Evolutionary conservation across 2,888 invertebrate species (phyloP), one percentile per base, ranked within the genome.

Genomic region (Dicranocentrus wangi): DNA sequence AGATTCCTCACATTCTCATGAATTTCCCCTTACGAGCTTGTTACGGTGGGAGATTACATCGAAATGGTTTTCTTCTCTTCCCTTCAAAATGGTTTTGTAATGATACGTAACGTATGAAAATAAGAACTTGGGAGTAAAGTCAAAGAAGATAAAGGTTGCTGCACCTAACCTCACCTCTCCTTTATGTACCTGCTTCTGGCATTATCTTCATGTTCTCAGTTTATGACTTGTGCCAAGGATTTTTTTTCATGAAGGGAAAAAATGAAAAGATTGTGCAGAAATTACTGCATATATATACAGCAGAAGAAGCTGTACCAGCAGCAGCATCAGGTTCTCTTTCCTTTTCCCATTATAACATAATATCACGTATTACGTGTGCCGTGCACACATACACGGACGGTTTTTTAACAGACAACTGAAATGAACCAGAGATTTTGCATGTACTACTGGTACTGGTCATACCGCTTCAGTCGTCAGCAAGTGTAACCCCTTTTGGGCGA

Each of bases 181-280:
- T 39, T 72, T 21, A 23, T 25, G 13, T 21, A 27, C 19, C 47
- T n/a, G 47, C 32, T 32, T 32, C 32, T 47, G 47, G 15, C 55
- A 55, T 61, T 32, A 61, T 60, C 42, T 19, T 72, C 58, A 58
- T 66, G 65, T 43, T 75, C 53, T 75, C 55, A 21, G 65, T 75
- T 75, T 75, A 75, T 75, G 75, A 66, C 66, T 75, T 75, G 55
- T 66, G 75, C 66, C 75, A 75, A 75, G 75, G 75, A 55, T 65
- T 75, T 39, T 73, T 65, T n/a, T 32, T 43, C 21, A 47, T 55
- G 23, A 15, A 47, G 47, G 47, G 47, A 55, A 39, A 55, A 39
- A 69, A 68, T 27, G 69, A n/a, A 58, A 53, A 63, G 51, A 61
- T 61, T 71, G n/a, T n/a, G 73, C 73, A 75, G 73, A 73, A 73